Percentiles rank a stretch among this genome's conserved stretches.
These are phyloP conservation scores for Tyto alba DNA, from an alignment of 2,113 vertebrate genomes.

Conservation along the genomic window DNA sequence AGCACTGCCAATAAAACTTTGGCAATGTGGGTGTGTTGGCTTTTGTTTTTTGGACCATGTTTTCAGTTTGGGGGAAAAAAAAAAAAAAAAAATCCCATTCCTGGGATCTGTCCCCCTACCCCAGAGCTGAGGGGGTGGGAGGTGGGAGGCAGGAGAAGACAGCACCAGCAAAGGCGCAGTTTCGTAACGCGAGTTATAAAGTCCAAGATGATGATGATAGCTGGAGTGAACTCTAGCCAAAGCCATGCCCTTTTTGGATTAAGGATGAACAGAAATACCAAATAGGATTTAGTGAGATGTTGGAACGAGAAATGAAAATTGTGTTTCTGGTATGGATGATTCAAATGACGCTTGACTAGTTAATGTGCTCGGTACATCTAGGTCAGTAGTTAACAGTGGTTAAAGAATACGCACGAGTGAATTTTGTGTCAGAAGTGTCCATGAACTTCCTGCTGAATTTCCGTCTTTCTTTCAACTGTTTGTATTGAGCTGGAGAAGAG, in stretches of 20 bases:
- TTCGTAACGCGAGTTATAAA: fast-evolving
- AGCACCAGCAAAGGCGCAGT: fast-evolving
- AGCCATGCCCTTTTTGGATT: not conserved
- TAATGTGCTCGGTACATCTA: fast-evolving
- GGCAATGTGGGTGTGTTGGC: not conserved
- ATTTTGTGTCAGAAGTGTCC: not conserved
- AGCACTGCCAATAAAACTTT: not conserved
- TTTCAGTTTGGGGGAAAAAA: too few species aligned
- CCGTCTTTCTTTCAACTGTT: not conserved
- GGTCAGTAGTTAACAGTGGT: not conserved
- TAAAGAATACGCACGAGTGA: not conserved
- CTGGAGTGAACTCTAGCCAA: not conserved
- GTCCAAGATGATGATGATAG: not conserved
- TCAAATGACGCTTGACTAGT: fast-evolving
- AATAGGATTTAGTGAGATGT: not conserved
- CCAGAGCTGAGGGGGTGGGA: not conserved
- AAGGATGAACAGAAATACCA: not conserved
- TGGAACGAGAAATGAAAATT: not conserved
- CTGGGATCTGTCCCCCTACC: not conserved
- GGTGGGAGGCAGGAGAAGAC: not conserved
- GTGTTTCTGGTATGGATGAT: not conserved
- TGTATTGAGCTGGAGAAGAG: not conserved
- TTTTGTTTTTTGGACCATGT: too few species aligned
- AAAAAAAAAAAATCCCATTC: not conserved
- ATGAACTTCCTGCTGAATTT: not conserved